Percentiles rank a stretch among this genome's conserved stretches.
Evolutionary conservation across 2,113 vertebrate species (phyloP).

Genomic region (Cyanistes caeruleus): DNA sequence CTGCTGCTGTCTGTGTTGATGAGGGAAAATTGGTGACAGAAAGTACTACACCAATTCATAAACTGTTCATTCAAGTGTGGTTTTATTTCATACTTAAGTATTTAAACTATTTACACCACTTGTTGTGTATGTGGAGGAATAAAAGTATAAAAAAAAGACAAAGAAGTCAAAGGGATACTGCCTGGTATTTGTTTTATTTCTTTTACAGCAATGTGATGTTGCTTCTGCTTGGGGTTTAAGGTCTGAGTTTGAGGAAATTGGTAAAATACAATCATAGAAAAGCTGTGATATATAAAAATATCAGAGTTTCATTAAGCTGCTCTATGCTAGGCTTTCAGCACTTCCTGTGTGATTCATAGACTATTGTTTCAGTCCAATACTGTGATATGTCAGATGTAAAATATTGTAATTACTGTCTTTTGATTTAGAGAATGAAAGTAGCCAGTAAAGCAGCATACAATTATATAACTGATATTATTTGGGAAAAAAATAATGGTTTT

Average conservation of each 20-base stretch:
- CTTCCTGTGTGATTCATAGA: neutral
- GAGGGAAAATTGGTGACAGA: neutral
- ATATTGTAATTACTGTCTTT: neutral
- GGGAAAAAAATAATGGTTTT: fast-evolving
- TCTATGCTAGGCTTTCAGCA: neutral
- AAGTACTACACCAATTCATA: neutral
- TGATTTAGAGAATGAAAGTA: neutral
- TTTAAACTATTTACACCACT: neutral
- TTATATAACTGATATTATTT: neutral
- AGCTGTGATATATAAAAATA: neutral
- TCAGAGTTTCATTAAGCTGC: neutral
- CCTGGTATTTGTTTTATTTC: neutral
- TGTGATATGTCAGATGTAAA: neutral
- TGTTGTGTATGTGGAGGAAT: neutral
- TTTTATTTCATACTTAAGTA: neutral
- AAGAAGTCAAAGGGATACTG: neutral
- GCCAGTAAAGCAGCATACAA: neutral
- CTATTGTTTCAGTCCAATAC: neutral
- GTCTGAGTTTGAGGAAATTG: neutral
- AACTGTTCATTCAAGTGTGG: neutral
- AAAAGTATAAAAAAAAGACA: neutral
- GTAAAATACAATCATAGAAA: neutral
- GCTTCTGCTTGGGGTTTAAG: neutral
- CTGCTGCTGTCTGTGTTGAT: neutral
- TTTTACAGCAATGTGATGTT: neutral